Evolutionary conservation across 2,113 vertebrate species (phyloP).

Genomic region (Nycticorax nycticorax): DNA sequence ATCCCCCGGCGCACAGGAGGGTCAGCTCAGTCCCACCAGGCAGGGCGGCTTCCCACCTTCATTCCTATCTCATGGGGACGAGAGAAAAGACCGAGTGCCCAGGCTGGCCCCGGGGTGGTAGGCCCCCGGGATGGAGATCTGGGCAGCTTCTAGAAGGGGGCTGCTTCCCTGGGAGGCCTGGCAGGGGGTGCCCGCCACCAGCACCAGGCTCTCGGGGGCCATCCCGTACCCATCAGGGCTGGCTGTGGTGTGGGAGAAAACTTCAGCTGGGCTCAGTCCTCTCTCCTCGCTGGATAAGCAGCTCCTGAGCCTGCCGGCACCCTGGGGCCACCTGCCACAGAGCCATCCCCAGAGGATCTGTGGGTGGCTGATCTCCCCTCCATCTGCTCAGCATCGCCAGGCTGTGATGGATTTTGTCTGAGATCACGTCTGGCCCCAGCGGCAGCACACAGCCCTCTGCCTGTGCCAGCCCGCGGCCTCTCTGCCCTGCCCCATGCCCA

Average conservation of each 20-base stretch:
- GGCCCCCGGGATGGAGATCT: rapidly evolving
- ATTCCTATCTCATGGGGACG: not conserved
- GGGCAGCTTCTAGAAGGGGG: rapidly evolving
- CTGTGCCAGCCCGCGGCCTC: not conserved
- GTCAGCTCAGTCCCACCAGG: not conserved
- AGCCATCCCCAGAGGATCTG: not conserved
- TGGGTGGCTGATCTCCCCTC: not conserved
- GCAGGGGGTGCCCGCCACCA: not conserved
- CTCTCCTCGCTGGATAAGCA: not conserved
- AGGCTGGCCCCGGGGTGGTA: not conserved
- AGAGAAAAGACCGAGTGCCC: not conserved
- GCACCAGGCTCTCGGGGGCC: not conserved
- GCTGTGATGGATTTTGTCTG: not conserved
- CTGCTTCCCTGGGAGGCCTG: not conserved
- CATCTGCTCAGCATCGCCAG: not conserved
- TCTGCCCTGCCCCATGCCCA: not conserved
- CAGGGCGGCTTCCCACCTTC: not conserved
- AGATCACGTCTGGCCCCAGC: not conserved
- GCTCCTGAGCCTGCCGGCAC: not conserved
- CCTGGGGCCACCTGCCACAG: rapidly evolving
- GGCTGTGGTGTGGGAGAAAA: not conserved
- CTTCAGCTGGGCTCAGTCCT: not conserved
- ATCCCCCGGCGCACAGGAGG: too few relatives aligned
- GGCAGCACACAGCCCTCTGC: not conserved
- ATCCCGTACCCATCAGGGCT: not conserved